A percentile compares a stretch with the other conserved stretches of the same genome.
These are phyloP conservation scores for Urocolius indicus DNA, from an alignment of 2,113 vertebrate genomes.

Conservation along the genomic window DNA sequence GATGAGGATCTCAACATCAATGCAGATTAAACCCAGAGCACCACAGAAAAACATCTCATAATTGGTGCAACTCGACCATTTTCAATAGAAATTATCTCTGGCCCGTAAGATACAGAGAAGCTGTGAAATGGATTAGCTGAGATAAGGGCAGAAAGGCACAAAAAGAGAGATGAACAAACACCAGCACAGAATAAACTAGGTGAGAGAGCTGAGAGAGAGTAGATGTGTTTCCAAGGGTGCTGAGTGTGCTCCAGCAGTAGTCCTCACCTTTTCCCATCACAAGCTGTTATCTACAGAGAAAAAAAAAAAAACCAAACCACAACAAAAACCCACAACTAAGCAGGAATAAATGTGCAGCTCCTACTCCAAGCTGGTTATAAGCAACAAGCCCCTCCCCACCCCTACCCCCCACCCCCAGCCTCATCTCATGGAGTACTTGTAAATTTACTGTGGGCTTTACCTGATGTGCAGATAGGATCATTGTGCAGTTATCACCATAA, in stretches of 20 bases:
- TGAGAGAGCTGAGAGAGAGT: background rate
- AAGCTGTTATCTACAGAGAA: background rate
- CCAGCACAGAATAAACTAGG: background rate
- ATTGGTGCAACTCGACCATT: background rate
- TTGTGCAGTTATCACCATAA: conserved; percentile 9
- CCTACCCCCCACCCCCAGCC: background rate
- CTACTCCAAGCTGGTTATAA: conserved; percentile 30
- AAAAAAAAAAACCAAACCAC: background rate
- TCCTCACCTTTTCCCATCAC: background rate
- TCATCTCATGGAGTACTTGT: background rate
- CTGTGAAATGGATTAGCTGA: conserved; percentile 3
- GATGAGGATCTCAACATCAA: background rate
- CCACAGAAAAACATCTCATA: background rate
- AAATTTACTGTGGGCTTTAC: background rate
- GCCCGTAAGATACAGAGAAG: background rate
- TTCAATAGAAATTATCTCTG: conserved; percentile 12
- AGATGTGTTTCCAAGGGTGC: background rate
- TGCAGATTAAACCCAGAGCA: background rate
- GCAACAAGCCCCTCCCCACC: background rate
- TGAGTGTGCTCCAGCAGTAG: background rate
- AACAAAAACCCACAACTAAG: background rate
- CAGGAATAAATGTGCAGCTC: background rate
- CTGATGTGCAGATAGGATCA: conserved; percentile 12
- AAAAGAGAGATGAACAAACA: background rate
- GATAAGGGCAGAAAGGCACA: background rate